These are phyloP conservation scores for Syrista parreyssii DNA, from an alignment of 2,888 invertebrate genomes.

Conservation along the genomic window DNA sequence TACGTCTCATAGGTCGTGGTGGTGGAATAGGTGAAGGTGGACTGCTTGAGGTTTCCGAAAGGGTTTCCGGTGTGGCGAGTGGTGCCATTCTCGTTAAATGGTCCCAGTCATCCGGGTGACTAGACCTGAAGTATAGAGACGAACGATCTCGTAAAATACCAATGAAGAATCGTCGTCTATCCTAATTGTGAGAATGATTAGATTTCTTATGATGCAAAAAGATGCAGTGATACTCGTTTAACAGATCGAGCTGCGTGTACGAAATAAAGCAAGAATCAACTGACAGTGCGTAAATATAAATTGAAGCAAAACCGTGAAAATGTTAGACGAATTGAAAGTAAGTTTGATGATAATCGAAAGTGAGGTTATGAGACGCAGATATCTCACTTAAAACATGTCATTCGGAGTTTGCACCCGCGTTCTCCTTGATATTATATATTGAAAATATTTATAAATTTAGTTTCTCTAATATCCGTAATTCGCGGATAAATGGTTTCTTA, in stretches of 20 bases:
- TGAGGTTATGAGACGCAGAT: background rate
- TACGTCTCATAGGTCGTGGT: conserved; percentile 73
- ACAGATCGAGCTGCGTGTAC: background rate
- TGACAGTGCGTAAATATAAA: background rate
- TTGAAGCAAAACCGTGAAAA: background rate
- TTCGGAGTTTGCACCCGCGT: background rate
- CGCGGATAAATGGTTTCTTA: conserved; percentile 42
- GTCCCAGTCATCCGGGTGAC: conserved; percentile 51
- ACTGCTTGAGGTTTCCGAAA: conserved; percentile 84
- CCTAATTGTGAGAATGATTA: background rate
- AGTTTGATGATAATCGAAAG: background rate
- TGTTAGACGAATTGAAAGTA: background rate
- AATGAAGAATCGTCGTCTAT: background rate
- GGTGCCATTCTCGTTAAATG: conserved; percentile 73
- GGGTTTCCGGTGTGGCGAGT: conserved; percentile 83
- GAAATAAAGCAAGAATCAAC: background rate
- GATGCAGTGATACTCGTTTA: background rate
- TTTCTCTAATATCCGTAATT: background rate
- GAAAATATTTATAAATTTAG: background rate
- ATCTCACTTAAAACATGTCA: background rate
- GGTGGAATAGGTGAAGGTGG: conserved; percentile 75
- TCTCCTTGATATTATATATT: background rate
- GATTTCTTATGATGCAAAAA: background rate
- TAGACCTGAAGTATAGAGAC: conserved; percentile 28
- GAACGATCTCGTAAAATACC: background rate